phyloP scores from a whole-genome alignment of 2,888 invertebrate species.

The Xylophagus ater region DNA sequence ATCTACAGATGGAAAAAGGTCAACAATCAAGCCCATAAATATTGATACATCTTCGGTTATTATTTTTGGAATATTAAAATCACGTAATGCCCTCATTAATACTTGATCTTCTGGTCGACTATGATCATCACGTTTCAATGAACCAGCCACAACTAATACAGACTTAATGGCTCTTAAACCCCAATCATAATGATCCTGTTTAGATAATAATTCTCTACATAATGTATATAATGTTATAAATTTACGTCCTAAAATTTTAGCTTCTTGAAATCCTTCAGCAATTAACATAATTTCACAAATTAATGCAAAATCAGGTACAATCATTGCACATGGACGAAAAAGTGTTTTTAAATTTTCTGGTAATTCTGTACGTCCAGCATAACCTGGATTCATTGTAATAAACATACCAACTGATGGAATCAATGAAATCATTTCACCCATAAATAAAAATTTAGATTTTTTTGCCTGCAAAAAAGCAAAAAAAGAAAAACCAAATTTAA shows the following conservation, averaged over 20 bases:
- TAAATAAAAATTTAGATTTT: slow-evolving; percentile 71
- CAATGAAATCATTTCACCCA: slow-evolving; percentile 70
- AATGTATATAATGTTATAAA: slow-evolving; percentile 90
- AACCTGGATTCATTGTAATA: slow-evolving; percentile 96
- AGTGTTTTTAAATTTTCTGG: slow-evolving; percentile 58
- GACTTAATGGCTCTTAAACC: slow-evolving; percentile 95
- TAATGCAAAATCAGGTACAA: slow-evolving; percentile 91
- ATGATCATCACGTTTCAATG: slow-evolving; percentile 72
- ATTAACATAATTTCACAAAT: slow-evolving; percentile 98
- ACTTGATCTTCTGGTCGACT: slow-evolving; percentile 85
- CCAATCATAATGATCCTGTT: slow-evolving; percentile 98
- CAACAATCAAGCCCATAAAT: slow-evolving; percentile 90
- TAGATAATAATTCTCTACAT: slow-evolving; percentile 82
- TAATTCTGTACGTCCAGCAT: slow-evolving; percentile 83
- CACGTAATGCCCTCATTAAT: slow-evolving; percentile 84
- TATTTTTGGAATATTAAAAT: slow-evolving; percentile 92
- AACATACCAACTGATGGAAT: slow-evolving; percentile 80
- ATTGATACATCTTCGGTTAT: slow-evolving; percentile 85
- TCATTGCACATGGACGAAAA: slow-evolving; percentile 88
- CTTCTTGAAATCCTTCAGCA: slow-evolving; percentile 92
- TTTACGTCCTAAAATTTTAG: slow-evolving; percentile 79
- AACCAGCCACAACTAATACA: slow-evolving; percentile 88
- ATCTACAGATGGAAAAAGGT: slow-evolving; percentile 85
- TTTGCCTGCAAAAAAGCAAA: slow-evolving; percentile 39
- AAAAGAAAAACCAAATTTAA: slow-evolving; percentile 13